Conservation (phyloP, 2,888 invertebrate species). For the Troilus luridus region DNA sequence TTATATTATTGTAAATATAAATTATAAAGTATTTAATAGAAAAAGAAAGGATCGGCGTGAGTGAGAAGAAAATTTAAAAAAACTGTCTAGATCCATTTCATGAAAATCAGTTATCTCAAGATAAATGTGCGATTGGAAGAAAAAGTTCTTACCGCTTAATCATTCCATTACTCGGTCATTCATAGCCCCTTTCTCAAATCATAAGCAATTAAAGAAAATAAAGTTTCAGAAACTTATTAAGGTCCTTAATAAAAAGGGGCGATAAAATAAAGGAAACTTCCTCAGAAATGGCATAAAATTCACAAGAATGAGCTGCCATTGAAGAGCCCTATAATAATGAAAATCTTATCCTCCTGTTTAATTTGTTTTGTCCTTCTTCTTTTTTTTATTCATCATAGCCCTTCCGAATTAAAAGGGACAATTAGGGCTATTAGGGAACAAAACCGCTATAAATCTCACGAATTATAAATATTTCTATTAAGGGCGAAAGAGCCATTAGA, state of each 20-base stretch:
- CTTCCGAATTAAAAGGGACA: not conserved
- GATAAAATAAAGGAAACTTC: not conserved
- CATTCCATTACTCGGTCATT: constrained; percentile 1
- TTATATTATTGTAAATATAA: too few relatives aligned
- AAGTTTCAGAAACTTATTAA: constrained; percentile 17
- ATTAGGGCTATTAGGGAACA: constrained; percentile 32
- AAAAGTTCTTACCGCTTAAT: constrained; percentile 7
- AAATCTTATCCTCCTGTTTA: constrained; percentile 7
- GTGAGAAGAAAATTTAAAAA: not conserved
- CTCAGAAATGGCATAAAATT: not conserved
- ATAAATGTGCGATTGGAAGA: not conserved
- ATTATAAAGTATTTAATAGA: not conserved
- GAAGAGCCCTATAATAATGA: constrained; percentile 19
- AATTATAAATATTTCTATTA: constrained; percentile 44
- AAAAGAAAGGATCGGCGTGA: not conserved
- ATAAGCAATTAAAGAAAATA: constrained; percentile 9
- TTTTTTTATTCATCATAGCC: constrained; percentile 8
- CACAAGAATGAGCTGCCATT: not conserved
- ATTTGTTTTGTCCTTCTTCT: not conserved
- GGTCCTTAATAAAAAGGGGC: not conserved
- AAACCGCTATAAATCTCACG: constrained; percentile 21
- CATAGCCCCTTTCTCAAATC: not conserved
- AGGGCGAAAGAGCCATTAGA: not conserved
- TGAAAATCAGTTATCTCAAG: not conserved
- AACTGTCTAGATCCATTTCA: not conserved